Evolutionary conservation across 2,888 invertebrate species (phyloP).

Genomic region (Spilosoma lubricipeda): DNA sequence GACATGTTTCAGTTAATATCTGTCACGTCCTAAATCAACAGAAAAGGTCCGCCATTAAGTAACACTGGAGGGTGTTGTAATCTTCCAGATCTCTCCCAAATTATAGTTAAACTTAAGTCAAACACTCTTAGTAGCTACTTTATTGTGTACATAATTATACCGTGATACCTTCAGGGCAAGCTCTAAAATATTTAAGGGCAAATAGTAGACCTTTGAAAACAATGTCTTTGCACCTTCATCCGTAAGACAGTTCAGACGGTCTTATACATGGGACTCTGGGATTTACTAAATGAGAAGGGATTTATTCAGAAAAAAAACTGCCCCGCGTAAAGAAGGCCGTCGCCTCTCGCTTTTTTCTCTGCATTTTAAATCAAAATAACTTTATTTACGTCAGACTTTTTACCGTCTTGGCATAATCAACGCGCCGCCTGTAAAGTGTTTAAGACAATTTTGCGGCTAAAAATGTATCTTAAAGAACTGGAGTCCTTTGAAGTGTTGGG

Average conservation of each 20-base stretch:
- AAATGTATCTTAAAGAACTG: conserved; percentile 71
- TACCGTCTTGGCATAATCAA: conserved; percentile 80
- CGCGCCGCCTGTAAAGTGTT: conserved; percentile 74
- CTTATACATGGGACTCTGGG: conserved; percentile 59
- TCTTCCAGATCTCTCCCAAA: conserved; percentile 80
- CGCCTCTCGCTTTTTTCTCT: conserved; percentile 70
- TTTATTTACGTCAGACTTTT: conserved; percentile 79
- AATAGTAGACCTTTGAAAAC: conserved; percentile 37
- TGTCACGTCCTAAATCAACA: conserved; percentile 82
- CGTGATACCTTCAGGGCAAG: conserved; percentile 36
- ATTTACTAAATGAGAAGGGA: conserved; percentile 76
- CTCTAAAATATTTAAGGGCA: conserved; percentile 22
- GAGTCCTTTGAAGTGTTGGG: conserved; percentile 62
- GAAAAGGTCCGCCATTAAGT: conserved; percentile 64
- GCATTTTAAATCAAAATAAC: conserved; percentile 84
- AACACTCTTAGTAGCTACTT: conserved; percentile 67
- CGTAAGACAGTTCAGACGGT: conserved; percentile 51
- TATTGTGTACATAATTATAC: conserved; percentile 49
- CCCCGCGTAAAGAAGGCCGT: conserved; percentile 57
- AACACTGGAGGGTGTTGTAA: conserved; percentile 75
- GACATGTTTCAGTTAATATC: conserved; percentile 70
- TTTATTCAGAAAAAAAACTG: conserved; percentile 65
- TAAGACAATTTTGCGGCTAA: conserved; percentile 77
- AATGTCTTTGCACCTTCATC: conserved; percentile 59
- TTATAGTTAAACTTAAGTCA: conserved; percentile 79